Percentiles rank a stretch among this genome's conserved stretches.
phyloP scores from a whole-genome alignment of 2,113 vertebrate genomes.

The Okapia johnstoni region DNA sequence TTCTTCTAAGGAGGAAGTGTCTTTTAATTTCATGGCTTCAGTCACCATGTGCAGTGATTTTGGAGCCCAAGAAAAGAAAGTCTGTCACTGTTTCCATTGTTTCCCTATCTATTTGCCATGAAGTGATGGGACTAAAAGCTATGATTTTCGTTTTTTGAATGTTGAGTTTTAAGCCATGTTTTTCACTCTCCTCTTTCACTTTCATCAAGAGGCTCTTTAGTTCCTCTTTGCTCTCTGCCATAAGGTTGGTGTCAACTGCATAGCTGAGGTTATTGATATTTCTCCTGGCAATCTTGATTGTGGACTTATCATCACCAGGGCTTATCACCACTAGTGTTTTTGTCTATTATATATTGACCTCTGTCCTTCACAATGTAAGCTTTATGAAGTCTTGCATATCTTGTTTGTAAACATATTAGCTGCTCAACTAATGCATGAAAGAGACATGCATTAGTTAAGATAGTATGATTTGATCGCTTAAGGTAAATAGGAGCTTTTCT shows the following conservation, averaged over 20 bases:
- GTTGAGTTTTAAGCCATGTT: neutral
- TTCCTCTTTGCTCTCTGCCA: neutral
- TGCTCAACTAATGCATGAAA: neutral
- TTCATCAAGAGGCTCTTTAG: neutral
- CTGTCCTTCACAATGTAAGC: neutral
- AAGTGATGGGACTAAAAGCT: neutral
- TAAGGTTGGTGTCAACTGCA: neutral
- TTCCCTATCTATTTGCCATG: neutral
- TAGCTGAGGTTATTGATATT: neutral
- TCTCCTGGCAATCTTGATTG: accelerated
- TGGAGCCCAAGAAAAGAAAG: neutral
- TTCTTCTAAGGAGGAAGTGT: neutral
- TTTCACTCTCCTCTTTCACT: neutral
- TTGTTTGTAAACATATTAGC: neutral
- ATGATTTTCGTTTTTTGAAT: neutral
- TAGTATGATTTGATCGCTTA: neutral
- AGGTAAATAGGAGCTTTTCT: neutral
- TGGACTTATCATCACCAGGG: neutral
- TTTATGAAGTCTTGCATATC: neutral
- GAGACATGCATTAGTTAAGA: neutral
- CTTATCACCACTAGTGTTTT: neutral
- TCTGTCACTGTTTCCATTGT: neutral
- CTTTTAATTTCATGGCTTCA: neutral
- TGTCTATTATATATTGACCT: neutral
- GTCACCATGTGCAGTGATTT: neutral